Conservation (phyloP, 2,888 invertebrate species). For the Hydropsyche betteni region DNA sequence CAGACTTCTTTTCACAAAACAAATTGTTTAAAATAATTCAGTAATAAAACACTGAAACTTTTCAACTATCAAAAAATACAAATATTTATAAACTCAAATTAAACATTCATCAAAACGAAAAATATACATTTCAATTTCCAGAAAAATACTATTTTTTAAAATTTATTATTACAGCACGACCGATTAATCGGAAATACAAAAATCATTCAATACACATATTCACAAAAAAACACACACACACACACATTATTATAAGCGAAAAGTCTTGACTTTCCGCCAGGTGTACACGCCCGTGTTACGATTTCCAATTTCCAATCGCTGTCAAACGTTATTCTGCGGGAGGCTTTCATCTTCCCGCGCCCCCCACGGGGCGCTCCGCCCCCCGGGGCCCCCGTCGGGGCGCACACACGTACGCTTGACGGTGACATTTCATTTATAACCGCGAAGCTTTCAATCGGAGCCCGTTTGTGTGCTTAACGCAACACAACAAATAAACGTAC, state of each 20-base stretch:
- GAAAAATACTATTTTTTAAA: too few species aligned
- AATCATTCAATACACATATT: background rate
- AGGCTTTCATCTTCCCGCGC: constrained; percentile 29
- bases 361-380: background rate
- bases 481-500: background rate
- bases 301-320: constrained; percentile 49
- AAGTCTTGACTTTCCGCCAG: constrained; percentile 36
- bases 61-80: too few species aligned
- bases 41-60: too few species aligned
- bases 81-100: too few species aligned
- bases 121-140: too few species aligned
- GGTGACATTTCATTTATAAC: constrained; percentile 47
- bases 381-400: background rate
- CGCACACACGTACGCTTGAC: constrained; percentile 30
- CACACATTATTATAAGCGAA: constrained; percentile 26
- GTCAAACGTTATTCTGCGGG: constrained; percentile 43
- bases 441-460: constrained; percentile 40
- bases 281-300: constrained; percentile 42
- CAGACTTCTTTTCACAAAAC: too few species aligned
- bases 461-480: constrained; percentile 33
- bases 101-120: too few species aligned
- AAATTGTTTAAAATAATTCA: too few species aligned
- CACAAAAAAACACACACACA: constrained; percentile 4
- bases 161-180: too few species aligned
- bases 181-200: too few species aligned